phyloP scores from a whole-genome alignment of 92 coral and sea anemone genomes.

The Meandrina meandrites region DNA sequence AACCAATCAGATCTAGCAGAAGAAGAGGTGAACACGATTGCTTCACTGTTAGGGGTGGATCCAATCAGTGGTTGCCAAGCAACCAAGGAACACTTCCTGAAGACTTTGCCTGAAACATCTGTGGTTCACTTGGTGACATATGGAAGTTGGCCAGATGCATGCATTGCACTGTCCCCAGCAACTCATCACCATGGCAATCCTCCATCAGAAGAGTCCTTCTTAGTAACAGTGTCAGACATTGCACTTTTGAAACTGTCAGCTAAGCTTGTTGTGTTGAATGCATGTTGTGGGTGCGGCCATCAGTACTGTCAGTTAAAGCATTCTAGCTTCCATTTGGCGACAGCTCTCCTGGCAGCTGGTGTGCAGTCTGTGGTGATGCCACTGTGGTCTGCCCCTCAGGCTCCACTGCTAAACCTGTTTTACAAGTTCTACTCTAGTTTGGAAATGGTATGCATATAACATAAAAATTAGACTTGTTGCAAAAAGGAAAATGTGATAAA shows the following conservation, averaged over 20 bases:
- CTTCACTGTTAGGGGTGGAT: slow-evolving; percentile 75
- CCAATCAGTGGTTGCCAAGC: slow-evolving; percentile 77
- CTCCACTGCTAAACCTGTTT: slow-evolving; percentile 60
- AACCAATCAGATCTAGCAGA: slow-evolving; percentile 70
- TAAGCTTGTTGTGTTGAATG: slow-evolving; percentile 74
- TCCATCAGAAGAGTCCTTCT: slow-evolving; percentile 68
- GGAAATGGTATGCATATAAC: slow-evolving; percentile 61
- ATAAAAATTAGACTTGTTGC: not conserved
- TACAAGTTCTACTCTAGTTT: slow-evolving; percentile 69
- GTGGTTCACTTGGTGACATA: slow-evolving; percentile 76
- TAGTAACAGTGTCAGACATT: slow-evolving; percentile 65
- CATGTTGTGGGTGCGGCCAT: slow-evolving; percentile 78
- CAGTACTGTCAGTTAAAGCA: slow-evolving; percentile 70
- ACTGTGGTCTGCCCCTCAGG: slow-evolving; percentile 81
- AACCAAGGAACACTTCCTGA: slow-evolving; percentile 70
- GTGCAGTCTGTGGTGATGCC: slow-evolving; percentile 70
- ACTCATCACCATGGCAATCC: slow-evolving; percentile 46
- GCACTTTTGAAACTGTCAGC: slow-evolving; percentile 57
- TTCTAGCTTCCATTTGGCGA: slow-evolving; percentile 63
- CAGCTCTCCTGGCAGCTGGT: slow-evolving; percentile 81
- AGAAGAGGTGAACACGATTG: slow-evolving; percentile 71
- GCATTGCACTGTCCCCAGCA: slow-evolving; percentile 75
- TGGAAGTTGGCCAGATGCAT: slow-evolving; percentile 78
- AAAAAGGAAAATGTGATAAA: not conserved
- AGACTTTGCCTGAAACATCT: slow-evolving; percentile 58